Evolutionary conservation across 2,888 invertebrate genomes (phyloP), one percentile per base, ranked within the genome.

Genomic region (Ormyrus nitidulus): DNA sequence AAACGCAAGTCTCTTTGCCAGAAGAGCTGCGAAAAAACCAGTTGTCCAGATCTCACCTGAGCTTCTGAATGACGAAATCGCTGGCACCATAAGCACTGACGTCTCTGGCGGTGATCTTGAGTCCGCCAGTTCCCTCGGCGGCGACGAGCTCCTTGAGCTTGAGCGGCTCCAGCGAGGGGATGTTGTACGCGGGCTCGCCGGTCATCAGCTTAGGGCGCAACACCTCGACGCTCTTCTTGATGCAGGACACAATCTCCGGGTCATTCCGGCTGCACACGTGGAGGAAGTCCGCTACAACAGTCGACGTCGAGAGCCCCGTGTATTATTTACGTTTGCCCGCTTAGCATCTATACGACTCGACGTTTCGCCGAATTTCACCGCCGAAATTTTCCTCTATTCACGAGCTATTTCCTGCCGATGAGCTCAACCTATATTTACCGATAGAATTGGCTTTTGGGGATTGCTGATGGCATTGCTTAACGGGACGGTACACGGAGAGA

Each of bases 91-190:
- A 92, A 4, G 94, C 93, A 81, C 92, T 92, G 83, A 94, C 92
- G 83, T 94, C 92, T 81, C 91, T 92, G 70, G 93, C 88, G 0
- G 92, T 92, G 59, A 94, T 92, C 87, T 91, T 93, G 80, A 94
- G 76, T 91, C 93, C 74, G 91, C 93, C 71, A 91, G 92, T 65
- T 91, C 93, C 81, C 91, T 93, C 81, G 90, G 93, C 83, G 90
- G 91, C 86, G 91, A 93, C 85, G 48, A 95, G 86, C 83, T 93
- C 92, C 81, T 94, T 93, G 91, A 94, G 92, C 77, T 91, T 89
- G 85, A 94, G 93, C 4, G 95, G 95, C 87, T 95, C 95, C 72
- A 94, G 92, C 1, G 94, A 91, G 2, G 95, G 95, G 83, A 95
- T 91, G 61, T 93, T 93, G 81, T 94, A 93, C 85, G 94, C 94